Evolutionary conservation across 2,888 invertebrate genomes (phyloP).

Genomic region (Drosophila acutilabella): DNA sequence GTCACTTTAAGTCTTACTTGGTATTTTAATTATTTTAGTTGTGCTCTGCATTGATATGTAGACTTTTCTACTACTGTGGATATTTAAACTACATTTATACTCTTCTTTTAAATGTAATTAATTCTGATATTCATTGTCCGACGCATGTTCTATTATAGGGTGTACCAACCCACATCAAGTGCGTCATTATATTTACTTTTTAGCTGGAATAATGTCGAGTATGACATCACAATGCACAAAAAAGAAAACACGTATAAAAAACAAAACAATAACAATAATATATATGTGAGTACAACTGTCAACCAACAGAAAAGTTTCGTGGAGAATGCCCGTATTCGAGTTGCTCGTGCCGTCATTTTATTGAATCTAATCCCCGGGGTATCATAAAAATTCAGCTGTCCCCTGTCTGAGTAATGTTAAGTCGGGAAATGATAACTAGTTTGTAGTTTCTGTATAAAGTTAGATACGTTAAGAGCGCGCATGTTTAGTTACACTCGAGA

Average conservation of each 20-base stretch:
- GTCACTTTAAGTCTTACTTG: too few species aligned
- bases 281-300: background rate
- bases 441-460: conserved; percentile 25
- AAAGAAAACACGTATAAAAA: conserved; percentile 1
- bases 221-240: conserved; percentile 36
- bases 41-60: too few species aligned
- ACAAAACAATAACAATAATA: conserved; percentile 10
- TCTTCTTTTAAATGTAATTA: too few species aligned
- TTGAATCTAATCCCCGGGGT: conserved; percentile 31
- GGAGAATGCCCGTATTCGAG: conserved; percentile 21
- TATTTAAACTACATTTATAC: too few species aligned
- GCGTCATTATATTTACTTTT: conserved; percentile 17
- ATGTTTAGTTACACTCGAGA: conserved; percentile 38
- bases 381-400: conserved; percentile 24
- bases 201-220: conserved; percentile 7
- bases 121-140: background rate
- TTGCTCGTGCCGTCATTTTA: conserved; percentile 17
- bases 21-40: too few species aligned
- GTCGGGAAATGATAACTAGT: background rate
- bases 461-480: conserved; percentile 2
- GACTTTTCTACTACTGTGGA: too few species aligned
- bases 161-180: background rate
- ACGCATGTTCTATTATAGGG: background rate
- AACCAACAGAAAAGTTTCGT: background rate
- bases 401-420: conserved; percentile 23